Percentiles rank a stretch among this genome's conserved stretches.
phyloP scores from a whole-genome alignment of 2,113 vertebrate genomes.

The Zosterops borbonicus region DNA sequence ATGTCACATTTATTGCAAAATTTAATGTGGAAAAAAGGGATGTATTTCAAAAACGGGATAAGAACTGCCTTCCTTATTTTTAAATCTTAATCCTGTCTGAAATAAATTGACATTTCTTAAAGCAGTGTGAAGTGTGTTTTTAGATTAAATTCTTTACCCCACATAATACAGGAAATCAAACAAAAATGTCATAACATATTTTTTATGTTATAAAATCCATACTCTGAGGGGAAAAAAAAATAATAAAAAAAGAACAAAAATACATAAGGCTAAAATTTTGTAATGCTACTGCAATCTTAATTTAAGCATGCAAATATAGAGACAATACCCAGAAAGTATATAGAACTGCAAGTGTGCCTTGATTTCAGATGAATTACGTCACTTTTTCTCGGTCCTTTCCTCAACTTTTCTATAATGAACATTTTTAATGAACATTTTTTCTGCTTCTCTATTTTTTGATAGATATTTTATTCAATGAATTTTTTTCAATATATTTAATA shows the following conservation, averaged over 20 bases:
- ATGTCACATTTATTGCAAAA: not conserved
- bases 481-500: not conserved
- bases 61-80: not conserved
- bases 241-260: not conserved
- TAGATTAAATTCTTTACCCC: not conserved
- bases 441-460: not conserved
- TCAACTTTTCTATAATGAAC: not conserved
- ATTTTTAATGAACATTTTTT: not conserved
- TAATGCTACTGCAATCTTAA: not conserved
- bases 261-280: not conserved
- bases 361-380: fast-evolving
- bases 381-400: not conserved
- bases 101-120: not conserved
- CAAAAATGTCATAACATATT: not conserved
- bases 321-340: not conserved
- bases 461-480: too few relatives aligned
- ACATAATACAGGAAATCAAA: not conserved
- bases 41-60: not conserved
- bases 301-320: not conserved
- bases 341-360: not conserved
- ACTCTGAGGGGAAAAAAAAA: not conserved
- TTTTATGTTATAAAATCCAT: not conserved
- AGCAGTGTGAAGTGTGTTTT: not conserved
- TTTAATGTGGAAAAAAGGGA: not conserved
- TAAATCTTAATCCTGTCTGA: not conserved